Evolutionary conservation across 2,113 vertebrate species (phyloP).

Genomic region (Myxocyprinus asiaticus): DNA sequence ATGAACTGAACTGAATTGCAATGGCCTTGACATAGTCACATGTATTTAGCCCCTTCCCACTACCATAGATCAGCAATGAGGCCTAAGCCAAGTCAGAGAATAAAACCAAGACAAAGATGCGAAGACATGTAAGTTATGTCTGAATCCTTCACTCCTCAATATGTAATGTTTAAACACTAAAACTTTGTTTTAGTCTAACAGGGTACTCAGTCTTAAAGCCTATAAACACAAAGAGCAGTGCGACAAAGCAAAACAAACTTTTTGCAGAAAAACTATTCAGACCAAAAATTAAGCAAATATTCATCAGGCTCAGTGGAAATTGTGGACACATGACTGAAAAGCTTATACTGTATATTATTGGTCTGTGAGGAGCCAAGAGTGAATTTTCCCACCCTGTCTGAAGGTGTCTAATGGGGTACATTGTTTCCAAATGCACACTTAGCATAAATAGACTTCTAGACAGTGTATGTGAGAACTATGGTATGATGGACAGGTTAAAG

Average conservation of each 20-base stretch:
- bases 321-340: too few relatives aligned
- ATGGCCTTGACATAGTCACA: conserved; percentile 58
- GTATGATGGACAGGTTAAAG: conserved; percentile 37
- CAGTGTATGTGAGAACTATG: conserved; percentile 24
- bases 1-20: conserved; percentile 44
- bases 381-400: too few relatives aligned
- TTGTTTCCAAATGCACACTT: neutral
- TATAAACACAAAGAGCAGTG: neutral
- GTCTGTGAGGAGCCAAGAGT: too few relatives aligned
- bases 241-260: neutral
- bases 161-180: neutral
- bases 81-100: neutral
- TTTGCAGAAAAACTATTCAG: neutral
- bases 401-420: neutral
- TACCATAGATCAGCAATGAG: conserved; percentile 56
- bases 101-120: too few relatives aligned
- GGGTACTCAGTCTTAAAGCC: neutral
- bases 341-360: too few relatives aligned
- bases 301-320: too few relatives aligned
- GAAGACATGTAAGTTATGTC: too few relatives aligned
- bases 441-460: too few relatives aligned
- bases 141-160: too few relatives aligned
- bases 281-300: neutral
- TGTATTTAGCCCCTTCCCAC: conserved; percentile 44
- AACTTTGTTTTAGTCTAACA: too few relatives aligned